A percentile compares a stretch with the other conserved stretches of the same genome.
phyloP scores from a whole-genome alignment of 2,113 vertebrate genomes.

The Genyomyrus donnyi region DNA sequence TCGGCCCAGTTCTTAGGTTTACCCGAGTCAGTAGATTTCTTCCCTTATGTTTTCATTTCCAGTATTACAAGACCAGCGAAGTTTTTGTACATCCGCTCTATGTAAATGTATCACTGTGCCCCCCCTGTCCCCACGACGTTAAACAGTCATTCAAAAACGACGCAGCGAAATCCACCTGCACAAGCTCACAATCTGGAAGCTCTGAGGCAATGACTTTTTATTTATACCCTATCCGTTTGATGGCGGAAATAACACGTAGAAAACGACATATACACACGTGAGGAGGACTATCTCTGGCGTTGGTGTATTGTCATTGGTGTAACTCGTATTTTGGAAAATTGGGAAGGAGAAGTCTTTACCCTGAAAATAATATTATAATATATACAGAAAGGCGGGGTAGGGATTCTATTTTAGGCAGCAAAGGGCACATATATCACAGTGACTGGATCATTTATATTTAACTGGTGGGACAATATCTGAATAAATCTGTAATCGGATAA shows the following conservation, averaged over 20 bases:
- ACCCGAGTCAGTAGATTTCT: not conserved
- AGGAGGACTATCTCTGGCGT: not conserved
- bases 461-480: not conserved
- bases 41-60: not conserved
- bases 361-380: not conserved
- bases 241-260: not conserved
- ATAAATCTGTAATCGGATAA: not conserved
- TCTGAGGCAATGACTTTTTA: not conserved
- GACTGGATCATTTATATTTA: not conserved
- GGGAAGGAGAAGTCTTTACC: not conserved
- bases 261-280: not conserved
- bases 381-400: not conserved
- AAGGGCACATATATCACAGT: not conserved
- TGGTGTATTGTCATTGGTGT: not conserved
- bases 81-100: constrained; percentile 65
- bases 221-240: not conserved
- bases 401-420: not conserved
- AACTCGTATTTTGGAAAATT: not conserved
- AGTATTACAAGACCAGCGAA: not conserved
- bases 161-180: not conserved
- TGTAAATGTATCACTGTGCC: constrained; percentile 57
- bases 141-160: constrained; percentile 60
- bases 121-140: constrained; percentile 58
- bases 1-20: not conserved
- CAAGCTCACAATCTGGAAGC: not conserved